Base-by-base conservation (phyloP, 2,888 invertebrate genomes). In the Eutolmus rufibarbis region DNA sequence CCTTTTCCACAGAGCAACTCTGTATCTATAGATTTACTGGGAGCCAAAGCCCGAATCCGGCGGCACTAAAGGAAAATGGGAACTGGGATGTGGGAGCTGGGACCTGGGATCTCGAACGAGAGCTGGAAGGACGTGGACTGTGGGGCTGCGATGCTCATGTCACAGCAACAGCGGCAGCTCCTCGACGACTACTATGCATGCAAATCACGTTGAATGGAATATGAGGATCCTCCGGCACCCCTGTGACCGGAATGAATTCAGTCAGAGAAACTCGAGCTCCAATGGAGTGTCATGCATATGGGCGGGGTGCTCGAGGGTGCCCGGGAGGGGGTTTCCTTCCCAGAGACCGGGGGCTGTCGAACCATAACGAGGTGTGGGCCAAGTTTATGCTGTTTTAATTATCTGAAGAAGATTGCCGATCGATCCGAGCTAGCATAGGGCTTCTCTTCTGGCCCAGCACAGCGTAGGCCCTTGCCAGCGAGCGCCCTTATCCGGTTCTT, bases 151-250 rank as follows among this genome's bases (percentile, higher is more conserved):
- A 82, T 57, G 82, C 57, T 66, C 57, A 82, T 51, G 82, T 82
- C 66, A 82, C 82, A 66, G 82, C 82, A 82, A 82, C 57, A 85
- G 43, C 74, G 31, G 74, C 43, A 74, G 12, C 23, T 74, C 43
- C 51, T 74, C 46, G 43, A 31, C 82, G 82, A 84, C 82, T 84
- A 84, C 82, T 84, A 84, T 84, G 85, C 85, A 85, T 85, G 85
- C 85, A 85, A 85, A 85, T 85, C 85, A 85, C 85, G 85, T 85
- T 74, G 85, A 85, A 85, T 85, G 51, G 74, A 74, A 85, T 85
- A 85, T 85, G 85, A 85, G 85, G 43, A 85, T 85, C 85, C 74
- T 74, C 82, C 74, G 74, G 85, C 85, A 74, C 74, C 85, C 85
- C 74, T 82, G 66, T 82, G 82, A 66, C 82, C 66, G 66, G 57